Base-by-base conservation (phyloP, 2,888 invertebrate species). In the Noctua janthe region DNA sequence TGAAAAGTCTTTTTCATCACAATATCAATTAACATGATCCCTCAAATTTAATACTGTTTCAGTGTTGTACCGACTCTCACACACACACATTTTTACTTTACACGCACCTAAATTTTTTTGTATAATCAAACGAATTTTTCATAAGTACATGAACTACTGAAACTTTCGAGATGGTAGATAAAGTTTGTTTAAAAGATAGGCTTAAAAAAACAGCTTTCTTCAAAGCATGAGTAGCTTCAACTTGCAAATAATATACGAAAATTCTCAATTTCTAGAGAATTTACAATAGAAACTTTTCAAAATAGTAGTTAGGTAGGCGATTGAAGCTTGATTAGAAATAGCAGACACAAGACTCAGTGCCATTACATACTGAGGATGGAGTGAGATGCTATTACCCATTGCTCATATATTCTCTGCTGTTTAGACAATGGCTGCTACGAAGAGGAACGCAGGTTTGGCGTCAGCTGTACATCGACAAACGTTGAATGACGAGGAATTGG, bases 401-500 rank as follows among this genome's bases (percentile, higher is more conserved):
- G 75, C 74, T 92, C 82, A 92, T 82, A 81, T 88, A 59, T 75
- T 6, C 83, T 82, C 87, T 88, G 89, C 81, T 94, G 89, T 94
- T 91, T 94, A 99, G 99, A 99, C 99, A 85, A 99, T 99, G 99
- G 99, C 99, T 88, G 99, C 99, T 62, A 99, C 99, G 85, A 99
- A 99, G 96, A 98, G 99, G 93, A 99, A 99, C 96, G 99, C 99
- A 84, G 99, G 99, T 87, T 97, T 99, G 92, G 99, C 99, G 80
- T 99, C 99, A 73, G 99, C 99, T 56, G 99, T 99, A 49, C 99
- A 99, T 76, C 97, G 99, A 90, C 99, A 99, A 70, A 99, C 99
- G 0, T 97, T 99, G 78, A 99, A 99, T 94, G 99, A 99, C 96
- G 99, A 99, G 96, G 99, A 99, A 97, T 96, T 99, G 98, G 99